Conservation (phyloP, 2,113 vertebrate genomes). For the Cygnus atratus region DNA sequence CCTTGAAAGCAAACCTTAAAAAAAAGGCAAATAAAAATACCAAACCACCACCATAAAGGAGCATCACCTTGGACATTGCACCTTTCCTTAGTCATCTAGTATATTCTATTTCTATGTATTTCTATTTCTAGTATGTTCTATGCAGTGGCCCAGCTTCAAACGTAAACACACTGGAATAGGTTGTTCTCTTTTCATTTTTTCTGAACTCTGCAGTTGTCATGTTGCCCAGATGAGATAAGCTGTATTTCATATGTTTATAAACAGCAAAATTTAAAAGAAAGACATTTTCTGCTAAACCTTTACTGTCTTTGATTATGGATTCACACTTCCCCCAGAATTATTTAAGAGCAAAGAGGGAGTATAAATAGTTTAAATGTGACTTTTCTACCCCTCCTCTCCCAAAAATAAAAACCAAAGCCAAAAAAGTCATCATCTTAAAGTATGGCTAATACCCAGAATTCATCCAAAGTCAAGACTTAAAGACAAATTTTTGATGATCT, state of each 20-base stretch:
- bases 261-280: background rate
- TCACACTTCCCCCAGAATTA: rapidly evolving
- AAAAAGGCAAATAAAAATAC: background rate
- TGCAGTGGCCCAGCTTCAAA: background rate
- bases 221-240: background rate
- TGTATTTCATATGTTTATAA: background rate
- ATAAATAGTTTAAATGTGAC: background rate
- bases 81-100: background rate
- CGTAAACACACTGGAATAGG: background rate
- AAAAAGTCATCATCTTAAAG: background rate
- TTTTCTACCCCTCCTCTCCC: background rate
- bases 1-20: background rate
- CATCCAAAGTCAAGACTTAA: background rate
- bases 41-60: background rate
- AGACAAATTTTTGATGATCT: background rate
- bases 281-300: background rate
- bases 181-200: background rate
- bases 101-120: background rate
- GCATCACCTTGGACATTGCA: background rate
- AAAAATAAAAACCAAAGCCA: background rate
- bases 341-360: background rate
- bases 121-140: too few relatives aligned
- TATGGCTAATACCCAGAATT: background rate
- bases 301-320: background rate
- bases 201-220: background rate